Percentiles rank a stretch among this genome's conserved stretches.
Conservation (phyloP, 2,888 invertebrate genomes). For the Panorpa germanica region DNA sequence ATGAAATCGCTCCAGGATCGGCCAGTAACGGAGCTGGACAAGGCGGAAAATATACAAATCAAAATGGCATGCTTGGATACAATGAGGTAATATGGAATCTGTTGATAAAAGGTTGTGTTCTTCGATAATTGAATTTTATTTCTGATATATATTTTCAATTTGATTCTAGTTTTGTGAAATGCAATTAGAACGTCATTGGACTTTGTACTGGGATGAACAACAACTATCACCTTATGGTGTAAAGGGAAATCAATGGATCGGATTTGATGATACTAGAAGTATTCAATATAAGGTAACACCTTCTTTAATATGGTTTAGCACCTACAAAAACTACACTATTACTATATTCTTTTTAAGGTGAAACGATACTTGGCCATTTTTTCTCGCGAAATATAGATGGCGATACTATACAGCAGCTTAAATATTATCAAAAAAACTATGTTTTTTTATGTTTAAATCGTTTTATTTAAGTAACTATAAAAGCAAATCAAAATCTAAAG, state of each 20-base stretch:
- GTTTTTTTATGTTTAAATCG: too few species aligned
- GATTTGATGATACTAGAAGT: conserved; percentile 42
- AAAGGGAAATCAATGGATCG: conserved; percentile 42
- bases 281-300: conserved; percentile 22
- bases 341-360: too few species aligned
- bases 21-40: conserved; percentile 33
- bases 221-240: conserved; percentile 43
- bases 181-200: conserved; percentile 30
- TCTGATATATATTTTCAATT: conserved; percentile 11
- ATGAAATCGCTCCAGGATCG: conserved; percentile 30
- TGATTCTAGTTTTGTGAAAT: conserved; percentile 35
- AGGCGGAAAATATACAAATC: conserved; percentile 41
- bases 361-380: too few species aligned
- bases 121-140: background rate
- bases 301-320: too few species aligned
- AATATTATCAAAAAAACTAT: too few species aligned
- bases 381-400: too few species aligned
- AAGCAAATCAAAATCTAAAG: too few species aligned
- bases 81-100: conserved; percentile 34
- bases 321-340: too few species aligned
- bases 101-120: conserved; percentile 8
- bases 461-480: too few species aligned
- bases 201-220: conserved; percentile 27
- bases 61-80: conserved; percentile 48
- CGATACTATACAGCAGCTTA: too few species aligned